Conservation (phyloP, 2,113 vertebrate species). For the Stictonetta naevosa region DNA sequence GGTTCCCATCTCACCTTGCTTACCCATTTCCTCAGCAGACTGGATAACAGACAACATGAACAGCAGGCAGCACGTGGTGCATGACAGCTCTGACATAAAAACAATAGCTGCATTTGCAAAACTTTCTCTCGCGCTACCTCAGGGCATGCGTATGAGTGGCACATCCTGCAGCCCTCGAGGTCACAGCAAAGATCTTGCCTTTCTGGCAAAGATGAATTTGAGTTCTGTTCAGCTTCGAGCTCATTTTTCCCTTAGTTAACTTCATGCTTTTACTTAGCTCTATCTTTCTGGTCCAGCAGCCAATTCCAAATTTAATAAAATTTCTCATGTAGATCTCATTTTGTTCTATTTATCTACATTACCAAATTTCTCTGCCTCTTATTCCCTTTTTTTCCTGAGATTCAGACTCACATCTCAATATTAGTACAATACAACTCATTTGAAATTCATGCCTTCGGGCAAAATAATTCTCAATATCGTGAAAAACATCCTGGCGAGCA, state of each 20-base stretch:
- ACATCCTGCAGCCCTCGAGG: slow-evolving; percentile 22
- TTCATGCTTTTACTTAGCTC: slow-evolving; percentile 47
- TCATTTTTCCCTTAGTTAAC: slow-evolving; percentile 57
- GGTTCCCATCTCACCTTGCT: rapidly evolving
- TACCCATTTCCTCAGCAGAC: not conserved
- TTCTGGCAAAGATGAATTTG: not conserved
- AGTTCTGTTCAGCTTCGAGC: slow-evolving; percentile 13
- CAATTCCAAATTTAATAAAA: slow-evolving; percentile 51
- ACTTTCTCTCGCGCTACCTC: rapidly evolving
- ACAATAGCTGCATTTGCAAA: rapidly evolving
- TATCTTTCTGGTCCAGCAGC: slow-evolving; percentile 25
- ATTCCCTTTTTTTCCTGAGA: not conserved
- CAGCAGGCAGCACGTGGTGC: rapidly evolving
- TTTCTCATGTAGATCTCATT: slow-evolving; percentile 1
- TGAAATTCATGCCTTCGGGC: not conserved
- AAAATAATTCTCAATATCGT: not conserved
- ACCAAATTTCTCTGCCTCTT: not conserved
- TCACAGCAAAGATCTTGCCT: not conserved
- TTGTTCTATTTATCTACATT: slow-evolving; percentile 47
- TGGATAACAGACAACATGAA: not conserved
- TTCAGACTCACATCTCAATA: not conserved
- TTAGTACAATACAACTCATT: not conserved
- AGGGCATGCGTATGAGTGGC: not conserved
- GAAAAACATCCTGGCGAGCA: not conserved
- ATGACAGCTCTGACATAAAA: not conserved